Base-by-base conservation (phyloP, 2,888 invertebrate species). In the Ernsta delagoae region DNA sequence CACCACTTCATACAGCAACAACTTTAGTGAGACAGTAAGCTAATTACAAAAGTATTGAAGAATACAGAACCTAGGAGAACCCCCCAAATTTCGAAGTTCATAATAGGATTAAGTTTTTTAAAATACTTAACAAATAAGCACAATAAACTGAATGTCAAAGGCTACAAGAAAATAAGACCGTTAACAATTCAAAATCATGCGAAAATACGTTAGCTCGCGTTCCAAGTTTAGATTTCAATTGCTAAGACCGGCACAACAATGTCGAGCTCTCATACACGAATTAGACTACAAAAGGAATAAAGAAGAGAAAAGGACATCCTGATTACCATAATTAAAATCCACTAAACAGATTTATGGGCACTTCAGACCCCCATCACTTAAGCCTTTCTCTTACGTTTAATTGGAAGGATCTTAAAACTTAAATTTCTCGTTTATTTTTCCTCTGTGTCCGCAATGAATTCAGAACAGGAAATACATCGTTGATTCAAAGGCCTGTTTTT, bases 351-450 rank as follows among this genome's bases (percentile, higher is more conserved):
- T 83, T 83, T 82, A 81, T 79, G 78, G 79, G 78, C 80, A 75
- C 87, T 87, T 79, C 74, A 86, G 82, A 80, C 88, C 88, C 90
- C 85, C 86, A 89, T 86, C 87, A 84, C 86, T 86, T 83, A 82
- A 85, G 76, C 82, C 85, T 87, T 88, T 89, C 87, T 87, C 84
- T 82, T 72, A 70, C 72, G 73, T 79, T 80, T 88, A 89, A 89
- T 89, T 89, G 88, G 87, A 78, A 85, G 78, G 87, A 89, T 88
- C 86, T 86, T 79, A 81, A 83, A 83, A 83, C 81, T 81, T 75
- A 77, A 82, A 85, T 86, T 83, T 85, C 83, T 53, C 31, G 24
- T 24, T 31, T 53, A 8, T 82, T 82, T 82, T 86, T 87, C 88
- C 31, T 31, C 31, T 31, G 31, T 88, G 84, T 87, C 73, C 75